Conservation (phyloP, 2,888 invertebrate species). For the Polietes domitor region DNA sequence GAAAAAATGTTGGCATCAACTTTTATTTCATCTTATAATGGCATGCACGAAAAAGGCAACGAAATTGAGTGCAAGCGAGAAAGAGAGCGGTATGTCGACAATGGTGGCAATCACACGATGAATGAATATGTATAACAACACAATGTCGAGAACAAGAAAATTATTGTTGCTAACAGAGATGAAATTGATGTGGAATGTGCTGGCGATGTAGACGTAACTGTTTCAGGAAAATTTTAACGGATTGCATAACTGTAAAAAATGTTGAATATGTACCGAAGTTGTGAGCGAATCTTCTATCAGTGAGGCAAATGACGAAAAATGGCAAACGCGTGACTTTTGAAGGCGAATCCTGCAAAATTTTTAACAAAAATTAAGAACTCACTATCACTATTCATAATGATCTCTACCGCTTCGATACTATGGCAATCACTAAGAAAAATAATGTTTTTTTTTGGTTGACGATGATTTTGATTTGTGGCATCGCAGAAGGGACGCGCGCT, state of each 20-base stretch:
- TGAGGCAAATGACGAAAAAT: no score
- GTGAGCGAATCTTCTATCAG: no score
- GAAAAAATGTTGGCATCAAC: background rate
- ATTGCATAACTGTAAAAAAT: background rate
- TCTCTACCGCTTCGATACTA: background rate
- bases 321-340: no score
- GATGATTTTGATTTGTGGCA: background rate
- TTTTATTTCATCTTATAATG: background rate
- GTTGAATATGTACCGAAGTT: no score
- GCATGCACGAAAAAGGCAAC: background rate
- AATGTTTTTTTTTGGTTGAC: background rate
- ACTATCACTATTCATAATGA: background rate
- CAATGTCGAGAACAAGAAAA: background rate
- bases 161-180: background rate
- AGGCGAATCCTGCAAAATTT: background rate
- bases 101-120: background rate
- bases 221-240: background rate
- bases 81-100: background rate
- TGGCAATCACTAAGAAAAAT: background rate
- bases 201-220: background rate
- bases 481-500: slow-evolving; percentile 33
- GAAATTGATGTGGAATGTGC: background rate
- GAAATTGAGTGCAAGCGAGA: background rate
- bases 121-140: background rate
- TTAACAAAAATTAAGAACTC: background rate